Conservation (phyloP, 2,797 vertebrate genomes). For the Echiichthys vipera region DNA sequence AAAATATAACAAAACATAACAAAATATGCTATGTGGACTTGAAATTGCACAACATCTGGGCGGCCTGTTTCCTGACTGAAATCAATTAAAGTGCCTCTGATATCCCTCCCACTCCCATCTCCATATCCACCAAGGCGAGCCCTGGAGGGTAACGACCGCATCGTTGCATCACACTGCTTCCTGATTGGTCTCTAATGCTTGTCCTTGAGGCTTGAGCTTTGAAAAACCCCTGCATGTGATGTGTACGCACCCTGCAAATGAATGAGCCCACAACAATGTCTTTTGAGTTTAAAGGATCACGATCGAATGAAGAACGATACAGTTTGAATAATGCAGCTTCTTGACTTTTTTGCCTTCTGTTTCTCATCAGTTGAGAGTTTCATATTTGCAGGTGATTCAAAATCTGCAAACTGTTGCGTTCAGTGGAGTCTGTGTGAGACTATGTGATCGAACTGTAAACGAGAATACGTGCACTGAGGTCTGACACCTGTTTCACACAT, state of each 20-base stretch:
- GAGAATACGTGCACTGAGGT: slow-evolving; percentile 21
- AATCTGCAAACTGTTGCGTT: slow-evolving; percentile 44
- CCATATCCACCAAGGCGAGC: slow-evolving; percentile 59
- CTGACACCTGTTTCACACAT: background rate
- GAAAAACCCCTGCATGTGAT: slow-evolving; percentile 13
- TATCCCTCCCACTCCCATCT: slow-evolving; percentile 62
- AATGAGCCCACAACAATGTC: slow-evolving; percentile 42
- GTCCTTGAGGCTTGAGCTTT: slow-evolving; percentile 55
- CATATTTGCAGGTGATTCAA: slow-evolving; percentile 61
- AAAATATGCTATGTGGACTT: background rate
- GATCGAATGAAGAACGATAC: slow-evolving; percentile 18
- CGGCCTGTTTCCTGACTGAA: slow-evolving; percentile 24
- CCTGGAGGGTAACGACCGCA: slow-evolving; percentile 29
- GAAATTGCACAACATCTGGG: slow-evolving; percentile 20
- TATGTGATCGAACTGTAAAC: slow-evolving; percentile 44
- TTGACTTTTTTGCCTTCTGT: background rate
- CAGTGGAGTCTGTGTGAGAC: slow-evolving; percentile 18
- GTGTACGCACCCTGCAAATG: slow-evolving; percentile 28
- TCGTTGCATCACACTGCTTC: slow-evolving; percentile 46
- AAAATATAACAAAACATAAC: slow-evolving; percentile 1
- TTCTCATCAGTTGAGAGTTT: slow-evolving; percentile 48
- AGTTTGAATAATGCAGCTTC: slow-evolving; percentile 8
- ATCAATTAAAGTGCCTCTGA: slow-evolving; percentile 64
- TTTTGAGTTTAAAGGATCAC: background rate
- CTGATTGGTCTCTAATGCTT: slow-evolving; percentile 52